phyloP scores from a whole-genome alignment of 1,140 invertebrate genomes.

The Hypothenemus hampei region DNA sequence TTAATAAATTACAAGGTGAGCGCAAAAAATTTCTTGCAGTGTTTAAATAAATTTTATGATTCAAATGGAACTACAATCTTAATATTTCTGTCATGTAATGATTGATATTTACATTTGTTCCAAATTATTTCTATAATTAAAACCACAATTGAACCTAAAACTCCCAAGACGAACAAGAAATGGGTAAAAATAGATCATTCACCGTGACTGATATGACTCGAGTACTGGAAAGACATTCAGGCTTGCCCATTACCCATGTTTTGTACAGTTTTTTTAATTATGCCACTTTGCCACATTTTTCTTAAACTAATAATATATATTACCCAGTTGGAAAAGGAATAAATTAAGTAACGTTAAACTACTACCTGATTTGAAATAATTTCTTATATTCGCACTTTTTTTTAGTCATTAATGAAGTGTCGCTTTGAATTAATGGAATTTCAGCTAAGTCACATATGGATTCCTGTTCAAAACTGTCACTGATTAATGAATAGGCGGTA shows the following conservation, averaged over 20 bases:
- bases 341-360: too few species aligned
- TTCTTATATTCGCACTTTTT: slow-evolving; percentile 49
- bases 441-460: slow-evolving; percentile 48
- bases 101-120: too few species aligned
- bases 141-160: slow-evolving; percentile 17
- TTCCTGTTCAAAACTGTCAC: slow-evolving; percentile 44
- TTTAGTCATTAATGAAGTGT: slow-evolving; percentile 47
- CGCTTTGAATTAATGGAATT: slow-evolving; percentile 43
- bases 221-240: slow-evolving; percentile 30
- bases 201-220: slow-evolving; percentile 29
- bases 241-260: slow-evolving; percentile 32
- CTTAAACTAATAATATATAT: too few species aligned
- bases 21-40: too few species aligned
- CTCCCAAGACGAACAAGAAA: slow-evolving; percentile 29
- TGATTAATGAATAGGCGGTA: slow-evolving; percentile 48
- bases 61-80: too few species aligned
- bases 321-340: too few species aligned
- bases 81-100: too few species aligned
- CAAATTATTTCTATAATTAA: slow-evolving; percentile 27
- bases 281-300: slow-evolving; percentile 28
- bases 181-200: slow-evolving; percentile 32
- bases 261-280: slow-evolving; percentile 27
- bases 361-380: slow-evolving; percentile 44
- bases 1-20: too few species aligned
- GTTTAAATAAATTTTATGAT: too few species aligned